Conservation (phyloP, 2,888 invertebrate species). For the Troides aeacus region DNA sequence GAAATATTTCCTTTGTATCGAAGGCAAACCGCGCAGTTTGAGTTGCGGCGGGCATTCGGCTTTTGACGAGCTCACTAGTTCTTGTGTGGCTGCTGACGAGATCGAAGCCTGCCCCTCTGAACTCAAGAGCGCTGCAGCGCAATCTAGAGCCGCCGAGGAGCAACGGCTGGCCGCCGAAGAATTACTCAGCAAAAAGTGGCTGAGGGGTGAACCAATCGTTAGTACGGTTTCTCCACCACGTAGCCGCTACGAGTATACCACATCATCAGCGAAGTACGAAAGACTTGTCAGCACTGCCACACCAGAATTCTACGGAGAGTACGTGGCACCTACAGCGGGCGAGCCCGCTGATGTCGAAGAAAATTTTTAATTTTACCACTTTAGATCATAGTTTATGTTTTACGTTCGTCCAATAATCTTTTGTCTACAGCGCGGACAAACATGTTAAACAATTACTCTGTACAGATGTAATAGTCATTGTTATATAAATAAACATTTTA, state of each 20-base stretch:
- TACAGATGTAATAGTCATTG: slow-evolving; percentile 19
- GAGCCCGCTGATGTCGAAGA: slow-evolving; percentile 8
- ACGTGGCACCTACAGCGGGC: slow-evolving; percentile 8
- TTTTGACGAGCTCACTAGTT: slow-evolving; percentile 85
- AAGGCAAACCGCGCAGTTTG: slow-evolving; percentile 85
- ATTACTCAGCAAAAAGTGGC: slow-evolving; percentile 9
- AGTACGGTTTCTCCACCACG: slow-evolving; percentile 17
- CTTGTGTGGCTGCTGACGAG: slow-evolving; percentile 89
- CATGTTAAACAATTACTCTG: slow-evolving; percentile 6
- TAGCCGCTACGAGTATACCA: slow-evolving; percentile 6
- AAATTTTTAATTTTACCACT: slow-evolving; percentile 7
- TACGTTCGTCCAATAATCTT: slow-evolving; percentile 3
- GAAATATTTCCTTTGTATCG: slow-evolving; percentile 88
- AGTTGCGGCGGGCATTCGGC: slow-evolving; percentile 88
- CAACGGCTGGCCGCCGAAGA: slow-evolving; percentile 54
- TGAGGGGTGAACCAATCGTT: slow-evolving; percentile 17
- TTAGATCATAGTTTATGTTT: neutral
- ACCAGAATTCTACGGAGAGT: slow-evolving; percentile 20
- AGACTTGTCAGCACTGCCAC: slow-evolving; percentile 16
- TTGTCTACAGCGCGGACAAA: slow-evolving; percentile 4
- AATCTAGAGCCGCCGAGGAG: slow-evolving; percentile 53
- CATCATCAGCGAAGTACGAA: slow-evolving; percentile 17
- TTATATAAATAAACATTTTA: slow-evolving; percentile 21
- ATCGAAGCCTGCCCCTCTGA: slow-evolving; percentile 84
- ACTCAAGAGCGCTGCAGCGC: slow-evolving; percentile 52